phyloP scores from a whole-genome alignment of 2,888 invertebrate genomes.

The Allolobophora icterica region DNA sequence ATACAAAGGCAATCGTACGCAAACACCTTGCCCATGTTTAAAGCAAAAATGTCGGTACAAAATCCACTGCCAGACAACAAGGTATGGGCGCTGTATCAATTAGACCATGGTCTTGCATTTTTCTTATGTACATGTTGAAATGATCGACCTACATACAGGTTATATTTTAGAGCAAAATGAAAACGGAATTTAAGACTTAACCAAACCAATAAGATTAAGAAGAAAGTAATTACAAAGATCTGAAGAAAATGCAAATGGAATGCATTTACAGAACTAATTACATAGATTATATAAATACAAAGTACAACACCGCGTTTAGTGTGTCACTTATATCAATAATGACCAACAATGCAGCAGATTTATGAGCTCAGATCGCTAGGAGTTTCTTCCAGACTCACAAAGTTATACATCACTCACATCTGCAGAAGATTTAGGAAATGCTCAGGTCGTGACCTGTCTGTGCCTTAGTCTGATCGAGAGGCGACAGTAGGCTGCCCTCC shows the following conservation, averaged over 20 bases:
- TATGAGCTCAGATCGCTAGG: not conserved
- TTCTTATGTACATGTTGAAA: not conserved
- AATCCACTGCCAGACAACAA: too few relatives aligned
- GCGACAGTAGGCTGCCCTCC: not conserved
- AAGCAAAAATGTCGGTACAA: too few relatives aligned
- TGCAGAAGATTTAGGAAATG: not conserved
- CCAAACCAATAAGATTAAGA: not conserved
- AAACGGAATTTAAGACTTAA: not conserved
- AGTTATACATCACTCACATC: not conserved
- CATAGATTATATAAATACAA: not conserved
- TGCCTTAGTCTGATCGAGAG: not conserved
- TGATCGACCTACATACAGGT: not conserved
- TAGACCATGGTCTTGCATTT: not conserved
- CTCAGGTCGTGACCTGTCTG: not conserved
- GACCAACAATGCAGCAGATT: not conserved
- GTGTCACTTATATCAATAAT: not conserved
- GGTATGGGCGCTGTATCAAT: too few relatives aligned
- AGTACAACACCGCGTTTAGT: not conserved
- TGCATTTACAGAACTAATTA: not conserved
- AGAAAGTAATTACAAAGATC: not conserved
- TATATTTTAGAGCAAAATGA: not conserved
- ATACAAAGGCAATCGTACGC: too few relatives aligned
- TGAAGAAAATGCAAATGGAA: not conserved
- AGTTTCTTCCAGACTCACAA: not conserved
- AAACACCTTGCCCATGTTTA: too few relatives aligned